A percentile compares a stretch with the other conserved stretches of the same genome.
Evolutionary conservation across 2,888 invertebrate species (phyloP).

Genomic region (Sesamia inferens): DNA sequence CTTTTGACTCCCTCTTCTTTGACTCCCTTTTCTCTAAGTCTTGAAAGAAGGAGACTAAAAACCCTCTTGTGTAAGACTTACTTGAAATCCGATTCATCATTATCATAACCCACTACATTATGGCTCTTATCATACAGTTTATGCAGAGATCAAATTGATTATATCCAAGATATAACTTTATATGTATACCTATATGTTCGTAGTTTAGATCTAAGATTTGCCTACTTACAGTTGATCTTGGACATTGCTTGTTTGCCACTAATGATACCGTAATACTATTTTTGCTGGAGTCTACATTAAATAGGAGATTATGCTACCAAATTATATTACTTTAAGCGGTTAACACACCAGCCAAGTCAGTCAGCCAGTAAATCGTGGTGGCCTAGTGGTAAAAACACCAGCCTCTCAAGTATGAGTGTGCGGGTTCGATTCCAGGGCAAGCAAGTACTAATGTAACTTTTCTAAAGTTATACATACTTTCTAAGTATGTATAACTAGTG

Average conservation of each 20-base stretch:
- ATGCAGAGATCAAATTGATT: slow-evolving; percentile 8
- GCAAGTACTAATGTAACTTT: no score
- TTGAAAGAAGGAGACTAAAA: background rate
- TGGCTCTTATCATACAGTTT: background rate
- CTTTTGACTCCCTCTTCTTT: background rate
- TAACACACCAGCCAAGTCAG: no score
- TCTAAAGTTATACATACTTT: no score
- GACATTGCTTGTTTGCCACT: slow-evolving; percentile 40
- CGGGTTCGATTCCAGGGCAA: no score
- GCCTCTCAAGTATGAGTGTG: no score
- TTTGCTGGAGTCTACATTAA: background rate
- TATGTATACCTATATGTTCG: background rate
- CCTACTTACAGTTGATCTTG: slow-evolving; percentile 46
- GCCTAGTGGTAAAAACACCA: no score
- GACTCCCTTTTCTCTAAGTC: background rate
- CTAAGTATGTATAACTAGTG: no score
- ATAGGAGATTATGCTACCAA: slow-evolving; percentile 32
- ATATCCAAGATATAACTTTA: slow-evolving; percentile 4
- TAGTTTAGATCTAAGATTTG: slow-evolving; percentile 44
- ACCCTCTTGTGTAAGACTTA: background rate
- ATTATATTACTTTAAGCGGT: slow-evolving; percentile 14
- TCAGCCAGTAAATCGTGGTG: no score
- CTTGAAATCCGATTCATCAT: background rate
- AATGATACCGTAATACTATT: slow-evolving; percentile 15
- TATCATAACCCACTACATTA: background rate